A percentile compares a stretch with the other conserved stretches of the same genome.
These are phyloP conservation scores for Patagioenas fasciata DNA, from an alignment of 2,113 vertebrate species.

Conservation along the genomic window DNA sequence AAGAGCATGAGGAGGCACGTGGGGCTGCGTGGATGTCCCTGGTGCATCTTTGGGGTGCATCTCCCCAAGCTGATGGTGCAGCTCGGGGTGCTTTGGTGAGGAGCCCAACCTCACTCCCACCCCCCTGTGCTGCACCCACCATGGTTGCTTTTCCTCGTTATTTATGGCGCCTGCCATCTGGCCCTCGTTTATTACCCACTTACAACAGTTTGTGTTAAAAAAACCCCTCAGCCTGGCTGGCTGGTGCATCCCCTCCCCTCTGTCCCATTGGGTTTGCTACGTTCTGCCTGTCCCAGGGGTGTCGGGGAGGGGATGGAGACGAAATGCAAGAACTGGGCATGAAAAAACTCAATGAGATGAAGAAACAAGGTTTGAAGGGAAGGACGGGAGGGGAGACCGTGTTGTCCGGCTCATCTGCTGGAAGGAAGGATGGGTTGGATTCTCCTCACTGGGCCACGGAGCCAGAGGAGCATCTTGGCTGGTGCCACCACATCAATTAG, in stretches of 20 bases:
- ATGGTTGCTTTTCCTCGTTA: background rate
- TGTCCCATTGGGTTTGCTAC: background rate
- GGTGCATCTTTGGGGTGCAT: background rate
- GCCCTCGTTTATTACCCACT: background rate
- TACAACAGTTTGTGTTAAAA: background rate
- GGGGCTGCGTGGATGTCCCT: fast-evolving
- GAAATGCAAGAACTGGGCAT: background rate
- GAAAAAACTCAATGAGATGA: fast-evolving
- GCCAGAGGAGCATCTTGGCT: background rate
- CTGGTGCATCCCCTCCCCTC: background rate
- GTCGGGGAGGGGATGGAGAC: no score
- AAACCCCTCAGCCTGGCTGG: background rate
- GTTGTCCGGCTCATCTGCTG: background rate
- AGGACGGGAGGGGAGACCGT: fast-evolving
- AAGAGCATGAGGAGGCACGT: fast-evolving
- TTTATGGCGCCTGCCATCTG: background rate
- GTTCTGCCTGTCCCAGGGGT: background rate
- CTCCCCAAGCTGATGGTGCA: background rate
- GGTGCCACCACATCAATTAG: background rate
- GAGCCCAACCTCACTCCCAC: background rate
- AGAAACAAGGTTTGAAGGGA: fast-evolving
- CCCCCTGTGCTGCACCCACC: background rate
- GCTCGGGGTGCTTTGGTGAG: background rate
- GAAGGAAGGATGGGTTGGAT: background rate
- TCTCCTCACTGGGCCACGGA: background rate